Base-by-base conservation (phyloP, 2,113 vertebrate species). In the Megalops atlanticus region DNA sequence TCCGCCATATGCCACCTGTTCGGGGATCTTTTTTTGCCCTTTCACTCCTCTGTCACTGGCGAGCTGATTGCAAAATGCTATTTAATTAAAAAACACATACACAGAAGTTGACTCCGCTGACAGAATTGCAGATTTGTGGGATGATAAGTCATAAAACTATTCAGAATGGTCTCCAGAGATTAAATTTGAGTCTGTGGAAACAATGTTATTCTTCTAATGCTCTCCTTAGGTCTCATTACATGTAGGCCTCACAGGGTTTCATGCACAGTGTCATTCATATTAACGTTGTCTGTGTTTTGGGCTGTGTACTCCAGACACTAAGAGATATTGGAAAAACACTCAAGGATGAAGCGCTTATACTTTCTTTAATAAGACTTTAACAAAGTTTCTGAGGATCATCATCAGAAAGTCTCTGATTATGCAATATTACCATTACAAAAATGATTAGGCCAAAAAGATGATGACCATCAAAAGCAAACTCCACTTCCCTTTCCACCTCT, bases 51-150 rank as follows among this genome's bases (percentile, higher is more conserved):
- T 78, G 73, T 84, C 83, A 84, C 74, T 81, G 83, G 73, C 40
- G n/a, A 18, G 71, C 70, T 81, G 83, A 84, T 79, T 84, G 80
- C 47, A 75, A 84, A 84, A 79, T 77, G 47, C 52, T 47, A 49
- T 68, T 84, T 84, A 74, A 84, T 84, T 84, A 84, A 84, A 84
- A 81, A 84, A 43, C 75, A 81, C 77, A 58, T 76, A 81, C 41
- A 78, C 80, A 82, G 74, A 76, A 75, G 54, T 77, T 78, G 76
- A 69, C 52, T 58, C 12, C 36, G 83, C 80, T 84, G 83, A 84
- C 47, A 79, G 83, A 81, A 43, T 74, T 74, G 64, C 54, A 79
- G 83, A 84, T 82, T 43, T 54, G 45, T 38, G 21, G 4, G 14
- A 69, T 33, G 83, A 82, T 84, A 84, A 58, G 69, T 39, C 70